Conservation (phyloP, 2,113 vertebrate species). For the Shinisaurus crocodilurus region DNA sequence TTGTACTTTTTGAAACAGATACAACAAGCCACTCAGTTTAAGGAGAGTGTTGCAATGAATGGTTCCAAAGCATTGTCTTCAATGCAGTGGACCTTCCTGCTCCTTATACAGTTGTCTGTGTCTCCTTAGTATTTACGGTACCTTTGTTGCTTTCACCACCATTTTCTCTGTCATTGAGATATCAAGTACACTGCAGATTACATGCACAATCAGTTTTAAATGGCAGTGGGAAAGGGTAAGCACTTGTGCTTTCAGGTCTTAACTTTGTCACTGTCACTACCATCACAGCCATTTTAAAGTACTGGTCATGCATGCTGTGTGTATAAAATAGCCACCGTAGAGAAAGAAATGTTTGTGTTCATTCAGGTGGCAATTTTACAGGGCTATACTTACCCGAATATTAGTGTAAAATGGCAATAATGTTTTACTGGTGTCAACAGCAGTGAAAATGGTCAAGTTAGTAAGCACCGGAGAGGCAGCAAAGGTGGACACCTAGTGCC, state of each 20-base stretch:
- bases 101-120: neutral
- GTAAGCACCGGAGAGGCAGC: too few species aligned
- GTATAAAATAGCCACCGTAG: neutral
- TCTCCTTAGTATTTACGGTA: neutral
- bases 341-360: neutral
- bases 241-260: neutral
- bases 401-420: neutral
- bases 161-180: neutral
- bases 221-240: neutral
- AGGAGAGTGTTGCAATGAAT: neutral
- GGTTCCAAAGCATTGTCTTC: neutral
- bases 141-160: neutral
- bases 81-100: neutral
- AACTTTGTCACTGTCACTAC: neutral
- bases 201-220: neutral
- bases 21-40: neutral
- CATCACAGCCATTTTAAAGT: neutral
- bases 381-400: too few species aligned
- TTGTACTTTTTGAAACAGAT: neutral
- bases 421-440: neutral
- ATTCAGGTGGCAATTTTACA: neutral
- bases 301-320: neutral
- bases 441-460: too few species aligned
- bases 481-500: too few species aligned
- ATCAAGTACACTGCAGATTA: neutral